Conservation (phyloP, 2,113 vertebrate species). For the Hemicordylus capensis region DNA sequence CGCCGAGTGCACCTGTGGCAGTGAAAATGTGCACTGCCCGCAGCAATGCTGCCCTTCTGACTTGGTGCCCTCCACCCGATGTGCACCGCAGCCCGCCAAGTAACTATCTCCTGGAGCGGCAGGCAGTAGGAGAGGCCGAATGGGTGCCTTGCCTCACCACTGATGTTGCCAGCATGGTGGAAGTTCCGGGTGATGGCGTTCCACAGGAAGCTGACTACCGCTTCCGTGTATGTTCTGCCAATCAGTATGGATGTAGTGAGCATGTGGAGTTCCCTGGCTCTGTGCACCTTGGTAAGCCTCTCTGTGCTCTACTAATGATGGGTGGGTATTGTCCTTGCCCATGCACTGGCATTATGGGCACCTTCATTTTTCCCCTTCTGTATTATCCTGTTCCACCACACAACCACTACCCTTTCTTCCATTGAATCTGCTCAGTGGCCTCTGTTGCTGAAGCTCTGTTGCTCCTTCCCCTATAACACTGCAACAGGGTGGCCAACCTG, state of each 20-base stretch:
- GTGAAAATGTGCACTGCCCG: slow-evolving; percentile 87
- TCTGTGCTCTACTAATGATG: background rate
- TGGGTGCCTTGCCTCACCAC: slow-evolving; percentile 94
- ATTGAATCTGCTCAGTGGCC: background rate
- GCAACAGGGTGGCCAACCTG: too few species aligned
- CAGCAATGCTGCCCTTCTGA: slow-evolving; percentile 87
- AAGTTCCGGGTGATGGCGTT: slow-evolving; percentile 90
- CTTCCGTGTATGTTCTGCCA: slow-evolving; percentile 89
- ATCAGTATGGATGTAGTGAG: slow-evolving; percentile 88
- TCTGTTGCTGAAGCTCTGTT: background rate
- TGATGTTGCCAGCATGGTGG: slow-evolving; percentile 84
- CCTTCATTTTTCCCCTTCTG: background rate
- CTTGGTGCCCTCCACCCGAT: slow-evolving; percentile 86
- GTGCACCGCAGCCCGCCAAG: slow-evolving; percentile 81
- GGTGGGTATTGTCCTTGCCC: background rate
- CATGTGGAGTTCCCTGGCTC: slow-evolving; percentile 88
- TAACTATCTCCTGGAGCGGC: slow-evolving; percentile 88
- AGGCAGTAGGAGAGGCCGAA: slow-evolving; percentile 84
- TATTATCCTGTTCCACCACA: background rate
- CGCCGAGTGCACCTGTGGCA: slow-evolving; percentile 84
- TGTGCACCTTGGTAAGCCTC: slow-evolving; percentile 86
- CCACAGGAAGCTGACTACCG: slow-evolving; percentile 89
- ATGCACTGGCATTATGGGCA: background rate
- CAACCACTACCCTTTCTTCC: background rate
- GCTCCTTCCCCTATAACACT: background rate